These are phyloP conservation scores for Chamaetylas fuelleborni DNA, from an alignment of 2,113 vertebrate genomes.

Conservation along the genomic window DNA sequence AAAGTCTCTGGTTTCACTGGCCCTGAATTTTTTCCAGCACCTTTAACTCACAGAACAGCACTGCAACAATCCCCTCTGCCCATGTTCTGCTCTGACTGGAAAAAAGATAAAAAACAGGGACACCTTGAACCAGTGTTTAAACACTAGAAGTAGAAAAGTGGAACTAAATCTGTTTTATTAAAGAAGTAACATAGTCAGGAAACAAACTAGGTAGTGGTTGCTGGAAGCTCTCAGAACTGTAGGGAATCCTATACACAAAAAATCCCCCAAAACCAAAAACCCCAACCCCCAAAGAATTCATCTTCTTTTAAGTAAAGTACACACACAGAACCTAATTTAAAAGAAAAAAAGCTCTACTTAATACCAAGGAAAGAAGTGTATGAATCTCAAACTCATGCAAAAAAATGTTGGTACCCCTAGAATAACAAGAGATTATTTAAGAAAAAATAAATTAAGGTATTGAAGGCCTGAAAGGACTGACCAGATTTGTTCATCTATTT, in stretches of 20 bases:
- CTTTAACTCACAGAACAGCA: not conserved
- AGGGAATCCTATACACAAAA: not conserved
- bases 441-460: not conserved
- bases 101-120: not conserved
- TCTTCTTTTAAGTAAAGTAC: not conserved
- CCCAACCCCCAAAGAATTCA: not conserved
- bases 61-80: fast-evolving
- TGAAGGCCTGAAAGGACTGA: not conserved
- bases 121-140: not conserved
- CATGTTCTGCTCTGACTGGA: not conserved
- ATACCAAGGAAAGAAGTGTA: not conserved
- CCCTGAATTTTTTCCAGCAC: no score
- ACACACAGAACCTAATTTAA: not conserved
- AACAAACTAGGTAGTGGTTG: not conserved
- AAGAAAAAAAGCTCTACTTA: not conserved
- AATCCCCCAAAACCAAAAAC: not conserved
- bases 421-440: not conserved
- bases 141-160: not conserved
- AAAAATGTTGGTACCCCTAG: not conserved
- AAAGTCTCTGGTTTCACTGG: not conserved
- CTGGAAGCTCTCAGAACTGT: not conserved
- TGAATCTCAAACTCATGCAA: not conserved
- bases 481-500: not conserved
- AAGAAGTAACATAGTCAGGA: not conserved
- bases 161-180: not conserved